Evolutionary conservation across 2,888 invertebrate species (phyloP), one percentile per base, ranked within the genome.

Genomic region (Linyphia triangularis): DNA sequence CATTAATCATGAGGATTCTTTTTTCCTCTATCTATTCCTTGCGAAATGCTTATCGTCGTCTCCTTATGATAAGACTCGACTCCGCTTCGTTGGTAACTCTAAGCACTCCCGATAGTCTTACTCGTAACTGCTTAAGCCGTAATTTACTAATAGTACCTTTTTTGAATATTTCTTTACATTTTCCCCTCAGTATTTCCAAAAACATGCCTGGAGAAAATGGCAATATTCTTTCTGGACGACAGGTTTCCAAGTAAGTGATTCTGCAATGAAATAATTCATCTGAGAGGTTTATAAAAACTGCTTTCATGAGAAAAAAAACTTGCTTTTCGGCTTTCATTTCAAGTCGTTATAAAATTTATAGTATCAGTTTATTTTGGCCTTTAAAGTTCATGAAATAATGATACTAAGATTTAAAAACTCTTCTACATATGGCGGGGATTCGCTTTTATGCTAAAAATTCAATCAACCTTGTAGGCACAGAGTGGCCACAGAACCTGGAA

Each of bases 151-250:
- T n/a, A n/a, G n/a, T 57, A 22, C 59, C 24, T 70, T 70, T 51
- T n/a, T 63, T 63, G 4, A 67, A 67, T 67, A 33, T 67, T 33
- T 4, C 22, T 24, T 57, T 22, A 59, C 3, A 37, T 13, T 40
- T 28, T 13, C 7, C 9, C 4, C 16, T 57, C 26, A 33, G 33
- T 67, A 40, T 33, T 10, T 16, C 16, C 4, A 1, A 5, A 40
- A 78, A 13, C n/a, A 85, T 85, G 85, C n/a, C 67, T 59, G 6
- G 9, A 3, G n/a, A 26, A 13, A 57, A 26, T n/a, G 72, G 40
- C 9, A 73, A 79, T 33, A 72, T 86, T 63, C 78, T 86, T 28
- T 72, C 79, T 37, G 85, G 85, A 1, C 63, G 73, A 63, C 79
- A 86, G 13, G 59, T 79, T n/a, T 86, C 85, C 7, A 51, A 51